Percentiles rank a stretch among this genome's conserved stretches.
phyloP scores from a whole-genome alignment of 2,113 vertebrate species.

The Ameiurus melas region DNA sequence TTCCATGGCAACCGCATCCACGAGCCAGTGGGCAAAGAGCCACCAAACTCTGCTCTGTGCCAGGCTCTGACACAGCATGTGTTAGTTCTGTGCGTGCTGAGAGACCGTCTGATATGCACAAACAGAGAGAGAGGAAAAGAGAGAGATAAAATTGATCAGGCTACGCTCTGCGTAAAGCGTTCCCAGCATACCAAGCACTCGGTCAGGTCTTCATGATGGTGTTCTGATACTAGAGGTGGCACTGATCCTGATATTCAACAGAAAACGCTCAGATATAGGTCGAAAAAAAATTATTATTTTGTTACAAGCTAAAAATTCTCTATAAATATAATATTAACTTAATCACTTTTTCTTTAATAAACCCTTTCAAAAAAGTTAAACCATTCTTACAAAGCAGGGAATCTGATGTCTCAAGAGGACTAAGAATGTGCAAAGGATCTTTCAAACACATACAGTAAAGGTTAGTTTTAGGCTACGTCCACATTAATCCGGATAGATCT shows the following conservation, averaged over 20 bases:
- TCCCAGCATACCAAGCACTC: background rate
- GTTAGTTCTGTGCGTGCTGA: slow-evolving; percentile 54
- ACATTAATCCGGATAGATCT: no score
- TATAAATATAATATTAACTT: no score
- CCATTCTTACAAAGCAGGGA: background rate
- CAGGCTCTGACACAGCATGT: slow-evolving; percentile 52
- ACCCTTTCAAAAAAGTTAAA: background rate
- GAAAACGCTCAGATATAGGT: background rate
- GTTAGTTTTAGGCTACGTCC: background rate
- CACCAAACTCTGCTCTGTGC: slow-evolving; percentile 46
- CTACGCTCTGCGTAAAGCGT: background rate
- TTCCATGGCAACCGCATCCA: slow-evolving; percentile 65
- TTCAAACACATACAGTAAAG: background rate
- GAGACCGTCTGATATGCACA: slow-evolving; percentile 36
- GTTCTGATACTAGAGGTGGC: background rate
- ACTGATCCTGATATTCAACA: background rate
- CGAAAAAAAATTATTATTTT: background rate
- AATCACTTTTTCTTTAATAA: no score
- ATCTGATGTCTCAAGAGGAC: background rate
- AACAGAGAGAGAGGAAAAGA: background rate
- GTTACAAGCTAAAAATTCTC: background rate
- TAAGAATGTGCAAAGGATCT: background rate
- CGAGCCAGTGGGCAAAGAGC: slow-evolving; percentile 50
- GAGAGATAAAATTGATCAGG: background rate
- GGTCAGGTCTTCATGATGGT: background rate